Conservation (phyloP, 2,113 vertebrate genomes). For the Stigmatopora argus region DNA sequence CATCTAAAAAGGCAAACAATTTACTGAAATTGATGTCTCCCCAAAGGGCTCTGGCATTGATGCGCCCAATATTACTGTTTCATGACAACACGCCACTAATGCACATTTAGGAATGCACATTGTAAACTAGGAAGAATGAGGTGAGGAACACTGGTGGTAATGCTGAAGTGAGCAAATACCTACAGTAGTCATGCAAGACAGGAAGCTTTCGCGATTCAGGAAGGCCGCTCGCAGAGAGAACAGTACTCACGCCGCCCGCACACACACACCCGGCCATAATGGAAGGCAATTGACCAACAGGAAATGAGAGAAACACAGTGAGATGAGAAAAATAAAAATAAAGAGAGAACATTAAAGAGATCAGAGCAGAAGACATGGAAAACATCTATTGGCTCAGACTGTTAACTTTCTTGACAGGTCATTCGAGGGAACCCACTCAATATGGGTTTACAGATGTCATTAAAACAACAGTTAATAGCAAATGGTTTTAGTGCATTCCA, state of each 20-base stretch:
- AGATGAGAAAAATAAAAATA: conserved; percentile 49
- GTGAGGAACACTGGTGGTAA: conserved; percentile 30
- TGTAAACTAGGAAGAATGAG: conserved; percentile 17
- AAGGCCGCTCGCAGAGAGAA: conserved; percentile 64
- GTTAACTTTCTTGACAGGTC: background rate
- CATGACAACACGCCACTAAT: conserved; percentile 27
- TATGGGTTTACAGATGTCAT: background rate
- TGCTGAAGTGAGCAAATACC: conserved; percentile 75
- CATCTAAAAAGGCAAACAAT: conserved; percentile 8
- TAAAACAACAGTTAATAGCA: background rate
- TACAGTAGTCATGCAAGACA: conserved; percentile 77
- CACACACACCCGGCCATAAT: conserved; percentile 72
- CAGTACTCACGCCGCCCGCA: conserved; percentile 73
- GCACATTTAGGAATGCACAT: conserved; percentile 46
- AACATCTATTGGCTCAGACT: background rate
- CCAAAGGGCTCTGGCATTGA: conserved; percentile 42
- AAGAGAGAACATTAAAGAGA: conserved; percentile 38
- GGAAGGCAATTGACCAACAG: conserved; percentile 65
- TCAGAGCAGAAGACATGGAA: conserved; percentile 18
- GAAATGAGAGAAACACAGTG: conserved; percentile 74
- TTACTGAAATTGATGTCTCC: background rate
- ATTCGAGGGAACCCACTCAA: background rate
- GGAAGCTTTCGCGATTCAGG: conserved; percentile 69
- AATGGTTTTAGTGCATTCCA: background rate
- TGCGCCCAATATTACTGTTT: conserved; percentile 13